These are phyloP conservation scores for Stenotaenia linearis DNA, from an alignment of 2,888 invertebrate species.

Conservation along the genomic window DNA sequence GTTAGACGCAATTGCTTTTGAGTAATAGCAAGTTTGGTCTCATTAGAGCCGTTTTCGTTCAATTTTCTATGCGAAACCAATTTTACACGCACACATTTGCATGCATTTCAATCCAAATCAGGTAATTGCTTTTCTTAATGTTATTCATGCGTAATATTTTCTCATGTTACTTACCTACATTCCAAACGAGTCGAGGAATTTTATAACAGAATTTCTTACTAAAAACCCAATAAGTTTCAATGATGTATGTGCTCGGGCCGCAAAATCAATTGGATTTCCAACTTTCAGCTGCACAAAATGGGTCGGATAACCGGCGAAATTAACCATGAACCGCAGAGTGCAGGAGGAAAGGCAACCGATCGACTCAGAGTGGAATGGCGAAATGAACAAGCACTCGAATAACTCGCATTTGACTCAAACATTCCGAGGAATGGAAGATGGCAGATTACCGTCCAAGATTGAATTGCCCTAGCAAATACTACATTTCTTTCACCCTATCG, in stretches of 20 bases:
- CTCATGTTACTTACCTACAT: slow-evolving; percentile 1
- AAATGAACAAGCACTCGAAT: background rate
- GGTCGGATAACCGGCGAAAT: background rate
- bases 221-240: no score
- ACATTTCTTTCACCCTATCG: background rate
- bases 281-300: background rate
- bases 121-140: background rate
- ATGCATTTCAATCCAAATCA: background rate
- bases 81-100: background rate
- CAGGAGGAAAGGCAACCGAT: background rate
- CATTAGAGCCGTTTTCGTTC: background rate
- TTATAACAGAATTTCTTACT: no score
- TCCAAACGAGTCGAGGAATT: background rate
- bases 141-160: background rate
- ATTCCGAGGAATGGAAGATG: background rate
- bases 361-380: background rate
- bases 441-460: background rate
- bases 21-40: background rate
- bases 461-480: background rate
- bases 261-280: background rate
- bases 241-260: background rate
- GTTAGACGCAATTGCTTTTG: background rate
- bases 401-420: slow-evolving; percentile 3
- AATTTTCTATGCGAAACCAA: background rate
- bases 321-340: background rate